Base-by-base conservation (phyloP, 2,888 invertebrate genomes). In the Meghimatium bilineatum region DNA sequence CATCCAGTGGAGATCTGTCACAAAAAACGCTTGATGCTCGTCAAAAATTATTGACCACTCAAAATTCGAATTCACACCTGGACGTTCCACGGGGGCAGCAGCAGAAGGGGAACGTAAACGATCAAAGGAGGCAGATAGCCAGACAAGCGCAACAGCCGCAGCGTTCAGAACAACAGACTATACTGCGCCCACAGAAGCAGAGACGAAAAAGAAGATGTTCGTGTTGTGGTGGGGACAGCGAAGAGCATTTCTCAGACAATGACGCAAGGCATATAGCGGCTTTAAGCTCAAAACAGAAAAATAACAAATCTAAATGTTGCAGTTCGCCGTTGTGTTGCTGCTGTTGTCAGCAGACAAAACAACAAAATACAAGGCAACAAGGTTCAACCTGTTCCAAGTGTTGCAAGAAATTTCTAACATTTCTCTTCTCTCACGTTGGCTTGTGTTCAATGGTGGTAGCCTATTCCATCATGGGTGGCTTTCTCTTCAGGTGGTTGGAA, bases 391-490 rank as follows among this genome's bases (percentile, higher is more conserved):
- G 91, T n/a, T 86, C 90, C 67, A 89, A 89, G 60, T 94, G 93
- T 87, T 93, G 94, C 85, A 93, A 93, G 85, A 91, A 96, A 90
- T 96, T 98, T 92, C 96, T 97, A 86, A 98, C 98, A 56, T 99
- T 98, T 95, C 96, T 98, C 94, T 98, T 99, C 95, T 98, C 98
- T 93, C 99, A 99, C 95, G 97, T 99, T 77, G 99, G 99, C 84
- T 96, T 99, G 90, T 97, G 98, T 90, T 96, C 97, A 85, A 95
- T 99, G 84, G 98, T 99, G 85, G 97, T 98, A 66, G 96, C 96
- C 67, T 98, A 98, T 93, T 97, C 97, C 83, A 96, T 97, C 86
- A 96, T 96, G 89, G 97, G 98, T 80, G 97, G 98, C 67, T 97
- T 97, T 93, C 96, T 98, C 94, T 99, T 99, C 94, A 96, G 96